Evolutionary conservation across 2,888 invertebrate genomes (phyloP).

Genomic region (Lasioglossum malachurum): DNA sequence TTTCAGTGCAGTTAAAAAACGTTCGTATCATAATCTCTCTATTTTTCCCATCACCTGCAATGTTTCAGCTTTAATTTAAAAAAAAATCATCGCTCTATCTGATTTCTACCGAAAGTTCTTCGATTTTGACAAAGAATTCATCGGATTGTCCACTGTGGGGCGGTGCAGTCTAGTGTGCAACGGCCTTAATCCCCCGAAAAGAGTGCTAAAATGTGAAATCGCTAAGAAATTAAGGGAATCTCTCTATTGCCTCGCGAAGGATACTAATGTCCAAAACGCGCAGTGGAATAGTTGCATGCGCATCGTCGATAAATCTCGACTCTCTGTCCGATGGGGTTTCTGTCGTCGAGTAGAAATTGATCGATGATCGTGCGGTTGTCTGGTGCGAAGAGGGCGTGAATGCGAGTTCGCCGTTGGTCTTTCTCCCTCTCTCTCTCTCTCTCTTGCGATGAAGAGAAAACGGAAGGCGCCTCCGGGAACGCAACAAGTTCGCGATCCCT

Average conservation of each 20-base stretch:
- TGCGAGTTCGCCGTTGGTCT: constrained; percentile 34
- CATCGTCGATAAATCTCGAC: not conserved
- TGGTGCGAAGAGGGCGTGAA: constrained; percentile 55
- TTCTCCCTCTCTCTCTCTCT: not conserved
- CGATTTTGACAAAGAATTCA: no score
- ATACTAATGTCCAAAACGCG: not conserved
- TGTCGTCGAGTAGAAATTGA: constrained; percentile 54
- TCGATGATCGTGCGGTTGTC: constrained; percentile 54
- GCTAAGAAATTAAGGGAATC: not conserved
- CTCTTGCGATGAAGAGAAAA: constrained; percentile 43
- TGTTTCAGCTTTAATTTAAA: no score
- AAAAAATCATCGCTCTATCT: no score
- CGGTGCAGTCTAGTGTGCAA: no score
- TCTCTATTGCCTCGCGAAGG: not conserved
- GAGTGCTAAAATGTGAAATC: not conserved
- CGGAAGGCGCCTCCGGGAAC: constrained; percentile 65
- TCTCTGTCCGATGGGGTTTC: not conserved
- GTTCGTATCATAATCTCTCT: no score
- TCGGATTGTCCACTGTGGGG: no score
- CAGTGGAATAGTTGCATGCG: not conserved
- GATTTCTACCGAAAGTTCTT: no score
- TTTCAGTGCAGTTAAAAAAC: no score
- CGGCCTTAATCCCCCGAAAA: not conserved
- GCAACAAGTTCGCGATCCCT: constrained; percentile 74
- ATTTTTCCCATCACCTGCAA: no score